Base-by-base conservation (phyloP, 2,113 vertebrate species). In the Trichechus manatus region DNA sequence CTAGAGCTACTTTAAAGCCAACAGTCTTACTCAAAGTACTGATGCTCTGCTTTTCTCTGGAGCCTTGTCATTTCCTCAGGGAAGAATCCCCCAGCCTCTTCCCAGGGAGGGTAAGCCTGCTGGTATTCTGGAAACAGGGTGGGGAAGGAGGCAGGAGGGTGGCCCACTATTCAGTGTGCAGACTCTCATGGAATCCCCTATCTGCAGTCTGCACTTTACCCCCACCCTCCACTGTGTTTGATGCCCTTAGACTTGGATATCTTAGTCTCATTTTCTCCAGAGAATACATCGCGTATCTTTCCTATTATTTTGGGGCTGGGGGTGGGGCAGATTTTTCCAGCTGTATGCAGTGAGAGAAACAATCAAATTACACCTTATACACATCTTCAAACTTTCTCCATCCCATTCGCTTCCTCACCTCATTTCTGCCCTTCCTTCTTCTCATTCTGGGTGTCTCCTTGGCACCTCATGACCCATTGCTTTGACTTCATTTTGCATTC, bases 11-110 rank as follows among this genome's bases (percentile, higher is more conserved):
- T 74, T 74, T 22, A 74, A 74, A 74, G 36, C n/a, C 20, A 39
- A 74, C 13, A 56, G 53, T 56, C 72, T 63, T 0, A 0, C n/a
- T 0, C 6, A 13, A 27, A 19, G 4, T 8, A 11, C 70, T 10
- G 3, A 23, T 9, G 14, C 29, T 63, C 22, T 25, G 4, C 22
- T 61, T n/a, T 92, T 29, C 80, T 47, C 68, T 74, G 9, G 8
- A 47, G 39, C 31, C 29, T 15, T 5, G 0, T 50, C 31, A n/a
- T 63, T 74, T 25, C 33, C 68, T 22, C 50, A 44, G 31, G 29
- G 29, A 3, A 23, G 50, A 74, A 33, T 15, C 36, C 31, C 66
- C 17, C 36, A 9, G 4, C 33, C 33, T 42, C 29, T 82, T 68
- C 47, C 29, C 9, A 3, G n/a, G 27, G 36, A 33, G 4, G 0